These are phyloP conservation scores for Semicossyphus pulcher DNA, from an alignment of 2,113 vertebrate genomes.

Conservation along the genomic window DNA sequence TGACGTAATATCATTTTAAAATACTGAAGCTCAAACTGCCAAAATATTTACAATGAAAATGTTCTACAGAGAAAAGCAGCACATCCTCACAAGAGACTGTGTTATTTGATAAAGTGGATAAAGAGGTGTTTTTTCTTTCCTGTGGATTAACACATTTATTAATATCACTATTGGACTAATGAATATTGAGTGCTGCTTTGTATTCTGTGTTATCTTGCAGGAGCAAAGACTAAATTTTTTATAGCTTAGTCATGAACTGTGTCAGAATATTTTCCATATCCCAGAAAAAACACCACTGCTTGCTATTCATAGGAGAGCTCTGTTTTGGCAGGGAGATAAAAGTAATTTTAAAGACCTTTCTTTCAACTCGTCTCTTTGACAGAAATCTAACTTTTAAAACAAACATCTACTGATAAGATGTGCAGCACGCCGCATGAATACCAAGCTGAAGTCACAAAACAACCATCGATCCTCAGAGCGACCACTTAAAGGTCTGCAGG, in stretches of 20 bases:
- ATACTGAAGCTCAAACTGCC: neutral
- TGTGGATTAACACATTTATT: neutral
- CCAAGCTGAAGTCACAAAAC: conserved; percentile 1
- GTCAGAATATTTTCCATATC: conserved; percentile 25
- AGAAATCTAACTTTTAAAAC: conserved; percentile 17
- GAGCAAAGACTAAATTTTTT: conserved; percentile 13
- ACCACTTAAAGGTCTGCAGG: conserved; percentile 2
- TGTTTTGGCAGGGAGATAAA: conserved; percentile 33
- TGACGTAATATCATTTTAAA: too few species aligned
- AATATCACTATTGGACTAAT: neutral
- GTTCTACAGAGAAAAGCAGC: too few species aligned
- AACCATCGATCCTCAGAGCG: conserved; percentile 9
- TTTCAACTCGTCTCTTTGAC: neutral
- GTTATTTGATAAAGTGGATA: too few species aligned
- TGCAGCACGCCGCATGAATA: neutral
- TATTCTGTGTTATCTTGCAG: neutral
- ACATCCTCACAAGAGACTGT: too few species aligned
- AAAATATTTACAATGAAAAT: too few species aligned
- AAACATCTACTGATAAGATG: conserved; percentile 8
- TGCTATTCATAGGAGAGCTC: conserved; percentile 13
- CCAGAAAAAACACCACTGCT: conserved; percentile 13
- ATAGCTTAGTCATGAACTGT: conserved; percentile 24
- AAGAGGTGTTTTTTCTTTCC: too few species aligned
- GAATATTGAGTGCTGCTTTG: neutral
- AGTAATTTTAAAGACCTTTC: conserved; percentile 1